A percentile compares a stretch with the other conserved stretches of the same genome.
These are phyloP conservation scores for Megathymus violae DNA, from an alignment of 1,140 invertebrate species.

Conservation along the genomic window DNA sequence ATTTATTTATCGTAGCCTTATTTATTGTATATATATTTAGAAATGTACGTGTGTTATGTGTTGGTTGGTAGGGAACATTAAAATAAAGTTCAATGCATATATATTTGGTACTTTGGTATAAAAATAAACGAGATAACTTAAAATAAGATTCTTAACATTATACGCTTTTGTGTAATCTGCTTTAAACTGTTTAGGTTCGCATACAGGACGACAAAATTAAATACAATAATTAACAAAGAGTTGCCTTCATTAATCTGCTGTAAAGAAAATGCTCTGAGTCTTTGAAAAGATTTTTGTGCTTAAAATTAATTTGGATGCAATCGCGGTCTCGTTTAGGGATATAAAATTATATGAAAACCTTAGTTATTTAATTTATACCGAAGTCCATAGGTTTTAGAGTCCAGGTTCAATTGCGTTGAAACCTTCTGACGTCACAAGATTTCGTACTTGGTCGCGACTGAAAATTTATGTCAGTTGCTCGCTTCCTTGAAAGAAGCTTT, in stretches of 20 bases:
- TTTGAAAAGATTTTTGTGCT: slow-evolving; percentile 25
- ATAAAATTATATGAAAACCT: too few species aligned
- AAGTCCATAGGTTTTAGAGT: background rate
- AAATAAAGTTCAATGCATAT: too few species aligned
- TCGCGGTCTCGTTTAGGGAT: slow-evolving; percentile 1
- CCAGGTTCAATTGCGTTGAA: slow-evolving; percentile 14
- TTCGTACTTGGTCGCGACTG: slow-evolving; percentile 18
- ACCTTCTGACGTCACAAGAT: slow-evolving; percentile 1
- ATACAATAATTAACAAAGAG: background rate
- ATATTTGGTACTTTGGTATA: too few species aligned
- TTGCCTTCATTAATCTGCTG: background rate
- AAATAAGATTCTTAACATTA: too few species aligned
- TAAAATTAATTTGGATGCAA: slow-evolving; percentile 28
- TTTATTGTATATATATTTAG: too few species aligned
- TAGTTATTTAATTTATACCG: slow-evolving; percentile 8
- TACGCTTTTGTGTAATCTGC: too few species aligned
- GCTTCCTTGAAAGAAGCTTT: slow-evolving; percentile 31
- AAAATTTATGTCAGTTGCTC: slow-evolving; percentile 27
- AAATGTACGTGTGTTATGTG: too few species aligned
- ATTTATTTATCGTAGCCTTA: too few species aligned
- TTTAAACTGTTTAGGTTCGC: too few species aligned
- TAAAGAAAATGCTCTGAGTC: slow-evolving; percentile 3
- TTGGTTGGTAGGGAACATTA: too few species aligned
- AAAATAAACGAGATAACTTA: too few species aligned
- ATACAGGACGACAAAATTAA: too few species aligned